phyloP scores from a whole-genome alignment of 2,113 vertebrate species.

The Solea solea region DNA sequence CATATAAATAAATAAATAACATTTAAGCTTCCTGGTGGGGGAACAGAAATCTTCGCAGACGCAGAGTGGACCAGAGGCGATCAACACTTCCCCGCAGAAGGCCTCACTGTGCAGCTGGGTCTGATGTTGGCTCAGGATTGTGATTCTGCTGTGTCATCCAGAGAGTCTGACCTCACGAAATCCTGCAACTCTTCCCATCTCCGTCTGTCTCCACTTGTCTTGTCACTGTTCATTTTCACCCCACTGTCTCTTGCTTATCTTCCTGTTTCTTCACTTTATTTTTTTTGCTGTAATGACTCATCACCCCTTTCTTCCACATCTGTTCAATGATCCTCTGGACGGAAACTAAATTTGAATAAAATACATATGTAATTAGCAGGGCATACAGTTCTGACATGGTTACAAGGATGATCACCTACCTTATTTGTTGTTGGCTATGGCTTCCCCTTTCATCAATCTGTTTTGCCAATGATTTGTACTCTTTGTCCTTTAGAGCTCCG shows the following conservation, averaged over 20 bases:
- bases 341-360: constrained; percentile 21
- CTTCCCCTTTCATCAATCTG: constrained; percentile 38
- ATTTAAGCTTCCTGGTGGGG: constrained; percentile 15
- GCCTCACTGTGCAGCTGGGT: constrained; percentile 2
- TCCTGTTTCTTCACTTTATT: constrained; percentile 18
- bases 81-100: constrained; percentile 17
- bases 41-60: constrained; percentile 39
- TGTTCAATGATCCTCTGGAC: constrained; percentile 42
- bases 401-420: constrained; percentile 19
- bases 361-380: background rate
- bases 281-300: constrained; percentile 9
- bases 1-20: constrained; percentile 19
- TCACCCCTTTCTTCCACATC: constrained; percentile 9
- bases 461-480: constrained; percentile 28
- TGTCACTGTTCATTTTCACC: constrained; percentile 5
- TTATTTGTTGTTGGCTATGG: constrained; percentile 61
- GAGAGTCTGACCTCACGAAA: constrained; percentile 18
- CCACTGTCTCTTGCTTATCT: constrained; percentile 2
- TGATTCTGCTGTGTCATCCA: constrained; percentile 16
- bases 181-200: constrained; percentile 1
- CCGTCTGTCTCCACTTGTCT: background rate
- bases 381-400: background rate
- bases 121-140: background rate
- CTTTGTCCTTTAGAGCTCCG: constrained; percentile 51
- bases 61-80: constrained; percentile 35